Percentiles rank a stretch among this genome's conserved stretches.
Evolutionary conservation across 1,140 invertebrate species (phyloP).

Genomic region (Caerostris extrusa): DNA sequence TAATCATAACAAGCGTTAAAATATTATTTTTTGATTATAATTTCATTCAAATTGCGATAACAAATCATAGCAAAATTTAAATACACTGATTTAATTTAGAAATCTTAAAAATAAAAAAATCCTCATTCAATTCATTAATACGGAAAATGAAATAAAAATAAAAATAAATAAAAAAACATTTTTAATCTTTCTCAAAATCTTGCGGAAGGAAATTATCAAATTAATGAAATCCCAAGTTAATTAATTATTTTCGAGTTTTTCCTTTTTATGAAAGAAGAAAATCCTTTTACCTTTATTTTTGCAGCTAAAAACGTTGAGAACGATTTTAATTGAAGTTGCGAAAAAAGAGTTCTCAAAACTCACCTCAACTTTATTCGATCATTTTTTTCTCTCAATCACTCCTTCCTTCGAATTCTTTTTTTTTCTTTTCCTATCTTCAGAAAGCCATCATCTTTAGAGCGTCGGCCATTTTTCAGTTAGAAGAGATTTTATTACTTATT

Average conservation of each 20-base stretch:
- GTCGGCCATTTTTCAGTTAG: background rate
- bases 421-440: background rate
- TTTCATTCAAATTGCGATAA: background rate
- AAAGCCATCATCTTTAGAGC: background rate
- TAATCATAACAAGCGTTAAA: background rate
- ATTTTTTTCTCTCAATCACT: background rate
- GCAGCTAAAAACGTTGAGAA: conserved; percentile 1
- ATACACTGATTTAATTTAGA: background rate
- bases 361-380: background rate
- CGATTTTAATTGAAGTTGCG: conserved; percentile 14
- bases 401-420: too few species aligned
- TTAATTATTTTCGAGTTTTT: conserved; percentile 38
- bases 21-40: background rate
- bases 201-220: conserved; percentile 50
- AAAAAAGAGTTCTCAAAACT: conserved; percentile 41
- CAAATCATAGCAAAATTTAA: background rate
- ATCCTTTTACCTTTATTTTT: conserved; percentile 11
- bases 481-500: conserved; percentile 35
- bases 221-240: conserved; percentile 34
- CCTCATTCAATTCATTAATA: background rate
- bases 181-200: background rate
- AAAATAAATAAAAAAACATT: background rate
- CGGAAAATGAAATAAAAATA: background rate
- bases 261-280: background rate
- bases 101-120: background rate